Evolutionary conservation across 2,888 invertebrate genomes (phyloP), one percentile per base, ranked within the genome.

Genomic region (Anorthoa munda): DNA sequence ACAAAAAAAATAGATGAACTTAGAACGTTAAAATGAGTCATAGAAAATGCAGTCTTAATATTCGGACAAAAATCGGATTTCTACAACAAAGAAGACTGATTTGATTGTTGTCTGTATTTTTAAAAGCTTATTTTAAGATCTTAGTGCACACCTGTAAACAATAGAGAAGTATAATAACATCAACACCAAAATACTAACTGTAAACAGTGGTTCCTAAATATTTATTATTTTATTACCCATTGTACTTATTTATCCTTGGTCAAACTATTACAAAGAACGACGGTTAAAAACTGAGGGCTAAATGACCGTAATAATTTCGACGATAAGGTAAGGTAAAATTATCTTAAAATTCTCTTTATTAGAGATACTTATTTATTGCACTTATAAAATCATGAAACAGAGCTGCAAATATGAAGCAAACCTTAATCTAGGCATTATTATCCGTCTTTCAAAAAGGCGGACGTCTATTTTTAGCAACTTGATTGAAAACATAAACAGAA

Each of bases 141-240:
- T 65, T 23, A 48, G 23, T 5, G 21, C 48, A 17, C 23, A n/a
- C 58, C n/a, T 7, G 50, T 45, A 4, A 39, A n/a, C 9, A 46
- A 21, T 21, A 17, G 21, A 46, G 17, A 4, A 48, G 53, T 48
- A 46, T 45, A 72, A 71, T 55, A 56, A 78, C 21, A n/a, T 51
- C 23, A 53, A 53, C 7, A 81, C 23, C 26, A 48, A 56, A 63
- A 66, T 59, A 31, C 39, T 59, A 72, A 79, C 72, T 60, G 26
- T 59, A 51, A 56, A 55, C 23, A 63, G 18, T 56, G 75, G 55
- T 55, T 31, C 45, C 46, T 23, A 55, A 65, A 65, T 31, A 60
- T 75, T 77, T 63, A 59, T 55, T 63, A 59, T 64, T 75, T 63
- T 78, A 81, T 76, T 64, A 45, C 67, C 26, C 26, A 58, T 66